Evolutionary conservation across 1,140 invertebrate species (phyloP).

Genomic region (Ceratosolen fusciceps): DNA sequence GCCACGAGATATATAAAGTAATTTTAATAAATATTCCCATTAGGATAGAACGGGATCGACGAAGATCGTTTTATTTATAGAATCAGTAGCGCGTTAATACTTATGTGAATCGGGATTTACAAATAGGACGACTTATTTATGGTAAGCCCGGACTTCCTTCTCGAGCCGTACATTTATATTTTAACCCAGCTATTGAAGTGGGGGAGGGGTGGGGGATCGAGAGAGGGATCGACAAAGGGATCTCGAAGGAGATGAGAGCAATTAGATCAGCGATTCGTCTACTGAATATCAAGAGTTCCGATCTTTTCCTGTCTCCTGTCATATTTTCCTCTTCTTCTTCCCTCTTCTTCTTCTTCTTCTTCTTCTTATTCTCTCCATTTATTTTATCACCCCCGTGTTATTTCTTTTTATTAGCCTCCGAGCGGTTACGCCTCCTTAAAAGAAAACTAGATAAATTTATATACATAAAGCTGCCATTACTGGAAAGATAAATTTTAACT

Average conservation of each 20-base stretch:
- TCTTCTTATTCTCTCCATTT: too few relatives aligned
- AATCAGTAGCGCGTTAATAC: background rate
- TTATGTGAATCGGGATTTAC: background rate
- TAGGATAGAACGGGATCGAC: too few relatives aligned
- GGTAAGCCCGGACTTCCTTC: background rate
- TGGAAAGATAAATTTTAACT: slow-evolving; percentile 20
- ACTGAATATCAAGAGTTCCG: background rate
- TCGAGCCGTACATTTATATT: background rate
- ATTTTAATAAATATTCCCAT: too few relatives aligned
- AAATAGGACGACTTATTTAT: background rate
- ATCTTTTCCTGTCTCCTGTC: background rate
- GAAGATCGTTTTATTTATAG: background rate
- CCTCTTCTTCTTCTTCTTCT: too few relatives aligned
- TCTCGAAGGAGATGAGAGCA: background rate
- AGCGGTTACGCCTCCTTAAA: background rate
- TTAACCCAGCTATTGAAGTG: background rate
- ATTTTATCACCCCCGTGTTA: background rate
- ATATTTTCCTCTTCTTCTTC: background rate
- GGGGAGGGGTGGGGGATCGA: too few relatives aligned
- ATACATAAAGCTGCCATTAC: background rate
- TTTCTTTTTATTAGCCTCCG: background rate
- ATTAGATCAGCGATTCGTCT: background rate
- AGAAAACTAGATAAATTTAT: background rate
- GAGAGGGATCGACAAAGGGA: too few relatives aligned
- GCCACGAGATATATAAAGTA: too few relatives aligned